These are phyloP conservation scores for Desoria tigrina DNA, from an alignment of 2,888 invertebrate species.

Conservation along the genomic window DNA sequence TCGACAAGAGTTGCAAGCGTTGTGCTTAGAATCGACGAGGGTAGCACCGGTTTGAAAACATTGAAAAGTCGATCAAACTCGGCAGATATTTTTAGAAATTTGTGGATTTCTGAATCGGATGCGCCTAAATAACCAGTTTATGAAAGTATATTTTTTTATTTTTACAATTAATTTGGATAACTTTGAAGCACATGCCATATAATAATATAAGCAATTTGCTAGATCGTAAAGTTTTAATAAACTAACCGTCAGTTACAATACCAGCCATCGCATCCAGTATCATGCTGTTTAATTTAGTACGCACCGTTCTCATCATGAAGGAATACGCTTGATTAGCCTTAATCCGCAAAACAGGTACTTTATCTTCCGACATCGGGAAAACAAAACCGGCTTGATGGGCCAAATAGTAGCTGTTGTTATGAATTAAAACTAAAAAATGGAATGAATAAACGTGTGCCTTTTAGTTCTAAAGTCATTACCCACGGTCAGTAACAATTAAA, in stretches of 20 bases:
- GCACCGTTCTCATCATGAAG: constrained; percentile 47
- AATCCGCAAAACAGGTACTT: constrained; percentile 36
- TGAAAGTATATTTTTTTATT: no score
- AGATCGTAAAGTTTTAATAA: neutral
- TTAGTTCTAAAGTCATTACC: neutral
- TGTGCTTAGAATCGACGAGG: constrained; percentile 29
- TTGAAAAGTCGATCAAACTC: constrained; percentile 41
- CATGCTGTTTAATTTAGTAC: constrained; percentile 45
- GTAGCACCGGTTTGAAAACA: constrained; percentile 39
- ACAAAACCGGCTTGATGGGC: constrained; percentile 63
- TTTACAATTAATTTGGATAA: no score
- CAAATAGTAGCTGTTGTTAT: constrained; percentile 90
- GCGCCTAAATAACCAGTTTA: constrained; percentile 33
- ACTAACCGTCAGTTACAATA: constrained; percentile 27
- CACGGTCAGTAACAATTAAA: neutral
- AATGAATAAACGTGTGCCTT: constrained; percentile 7
- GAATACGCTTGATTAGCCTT: constrained; percentile 48
- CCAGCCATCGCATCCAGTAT: constrained; percentile 44
- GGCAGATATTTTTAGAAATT: constrained; percentile 40
- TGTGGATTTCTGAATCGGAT: constrained; percentile 12
- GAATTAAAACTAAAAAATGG: constrained; percentile 74
- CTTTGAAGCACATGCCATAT: neutral
- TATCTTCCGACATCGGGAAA: constrained; percentile 45
- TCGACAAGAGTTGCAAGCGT: constrained; percentile 46
- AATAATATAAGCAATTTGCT: neutral